phyloP scores from a whole-genome alignment of 2,888 invertebrate genomes.

The Chrysomela aeneicollis region DNA sequence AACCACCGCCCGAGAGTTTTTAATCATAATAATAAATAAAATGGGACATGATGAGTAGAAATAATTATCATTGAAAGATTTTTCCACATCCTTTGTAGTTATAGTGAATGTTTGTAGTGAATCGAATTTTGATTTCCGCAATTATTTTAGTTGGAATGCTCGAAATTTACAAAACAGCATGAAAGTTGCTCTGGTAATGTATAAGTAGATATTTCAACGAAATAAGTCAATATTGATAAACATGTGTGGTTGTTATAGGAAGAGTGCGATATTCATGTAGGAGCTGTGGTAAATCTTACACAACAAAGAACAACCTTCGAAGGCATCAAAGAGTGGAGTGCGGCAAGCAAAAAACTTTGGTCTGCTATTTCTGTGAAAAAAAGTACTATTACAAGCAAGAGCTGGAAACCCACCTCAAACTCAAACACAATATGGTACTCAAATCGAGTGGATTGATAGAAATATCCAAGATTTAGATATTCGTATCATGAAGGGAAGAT shows the following conservation, averaged over 20 bases:
- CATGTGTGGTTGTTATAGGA: slow-evolving; percentile 17
- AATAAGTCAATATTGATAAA: background rate
- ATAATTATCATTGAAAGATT: too few species aligned
- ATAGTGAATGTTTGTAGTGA: background rate
- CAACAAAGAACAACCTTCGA: slow-evolving; percentile 44
- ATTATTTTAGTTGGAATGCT: background rate
- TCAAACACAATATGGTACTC: slow-evolving; percentile 41
- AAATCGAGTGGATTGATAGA: slow-evolving; percentile 24
- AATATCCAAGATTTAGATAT: background rate
- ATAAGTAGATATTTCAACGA: background rate
- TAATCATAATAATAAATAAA: too few species aligned
- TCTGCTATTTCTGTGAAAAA: slow-evolving; percentile 46
- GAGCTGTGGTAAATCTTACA: slow-evolving; percentile 44
- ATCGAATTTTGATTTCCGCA: background rate
- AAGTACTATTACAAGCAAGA: slow-evolving; percentile 52
- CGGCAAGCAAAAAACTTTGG: slow-evolving; percentile 50
- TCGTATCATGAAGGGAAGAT: background rate
- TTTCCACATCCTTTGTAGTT: too few species aligned
- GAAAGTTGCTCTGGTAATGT: background rate
- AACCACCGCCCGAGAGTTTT: too few species aligned
- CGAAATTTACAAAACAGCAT: background rate
- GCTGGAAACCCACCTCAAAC: slow-evolving; percentile 43
- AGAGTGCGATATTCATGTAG: slow-evolving; percentile 32
- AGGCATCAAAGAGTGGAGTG: slow-evolving; percentile 50
- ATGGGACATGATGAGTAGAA: too few species aligned